These are phyloP conservation scores for Aphelinus certus DNA, from an alignment of 1,140 invertebrate species.

Conservation along the genomic window DNA sequence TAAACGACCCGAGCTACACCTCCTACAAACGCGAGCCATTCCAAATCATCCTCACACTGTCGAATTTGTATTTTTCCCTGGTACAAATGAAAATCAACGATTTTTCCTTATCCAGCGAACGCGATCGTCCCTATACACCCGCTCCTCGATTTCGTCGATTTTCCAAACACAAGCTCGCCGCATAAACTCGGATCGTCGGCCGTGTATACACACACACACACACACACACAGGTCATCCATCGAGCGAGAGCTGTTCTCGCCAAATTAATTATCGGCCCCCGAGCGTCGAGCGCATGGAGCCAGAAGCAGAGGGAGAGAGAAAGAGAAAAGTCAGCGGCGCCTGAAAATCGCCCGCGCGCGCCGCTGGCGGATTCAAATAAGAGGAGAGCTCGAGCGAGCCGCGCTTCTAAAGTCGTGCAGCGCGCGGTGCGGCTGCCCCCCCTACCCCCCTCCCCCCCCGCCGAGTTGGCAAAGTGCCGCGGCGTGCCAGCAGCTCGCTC, in stretches of 20 bases:
- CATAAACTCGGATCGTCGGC: neutral
- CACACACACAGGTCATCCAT: no score
- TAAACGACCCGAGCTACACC: no score
- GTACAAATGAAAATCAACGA: no score
- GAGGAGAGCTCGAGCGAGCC: constrained; percentile 3
- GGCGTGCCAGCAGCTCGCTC: constrained; percentile 27
- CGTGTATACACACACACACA: no score
- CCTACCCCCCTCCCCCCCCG: constrained; percentile 35
- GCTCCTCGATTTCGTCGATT: no score
- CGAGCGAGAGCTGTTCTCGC: neutral
- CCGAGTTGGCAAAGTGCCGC: constrained; percentile 52
- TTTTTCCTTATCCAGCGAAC: neutral
- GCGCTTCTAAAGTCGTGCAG: constrained; percentile 14
- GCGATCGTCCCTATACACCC: neutral
- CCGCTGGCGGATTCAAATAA: constrained; percentile 20
- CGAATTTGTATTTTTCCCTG: no score
- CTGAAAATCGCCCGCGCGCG: constrained; percentile 17
- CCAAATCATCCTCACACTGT: no score
- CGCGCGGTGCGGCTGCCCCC: constrained; percentile 4
- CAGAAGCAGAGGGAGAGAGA: neutral
- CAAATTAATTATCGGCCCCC: constrained; percentile 19
- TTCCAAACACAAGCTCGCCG: neutral
- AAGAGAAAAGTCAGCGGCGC: neutral
- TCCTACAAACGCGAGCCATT: no score
- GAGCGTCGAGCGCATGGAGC: no score